A percentile compares a stretch with the other conserved stretches of the same genome.
phyloP scores from a whole-genome alignment of 1,140 invertebrate species.

The Sogatella furcifera region DNA sequence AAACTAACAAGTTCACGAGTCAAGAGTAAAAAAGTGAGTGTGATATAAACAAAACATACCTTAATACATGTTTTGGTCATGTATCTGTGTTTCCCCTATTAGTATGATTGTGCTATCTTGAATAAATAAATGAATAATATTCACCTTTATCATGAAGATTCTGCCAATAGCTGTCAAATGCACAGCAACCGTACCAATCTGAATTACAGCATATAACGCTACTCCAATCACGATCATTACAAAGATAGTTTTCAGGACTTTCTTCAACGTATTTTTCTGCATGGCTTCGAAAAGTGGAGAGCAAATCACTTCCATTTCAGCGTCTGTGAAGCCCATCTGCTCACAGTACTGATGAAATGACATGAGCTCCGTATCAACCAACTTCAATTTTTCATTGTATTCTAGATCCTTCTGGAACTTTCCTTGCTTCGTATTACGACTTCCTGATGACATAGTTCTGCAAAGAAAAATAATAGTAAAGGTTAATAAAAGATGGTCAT shows the following conservation, averaged over 20 bases:
- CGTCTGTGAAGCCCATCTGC: constrained; percentile 50
- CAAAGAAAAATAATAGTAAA: too few species aligned
- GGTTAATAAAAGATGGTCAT: too few species aligned
- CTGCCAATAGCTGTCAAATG: constrained; percentile 47
- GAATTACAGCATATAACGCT: constrained; percentile 34
- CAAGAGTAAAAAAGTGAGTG: too few species aligned
- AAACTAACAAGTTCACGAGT: too few species aligned
- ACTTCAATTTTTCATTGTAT: constrained; percentile 30
- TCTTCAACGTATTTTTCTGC: constrained; percentile 36
- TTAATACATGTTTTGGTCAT: too few species aligned
- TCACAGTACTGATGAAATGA: constrained; percentile 51
- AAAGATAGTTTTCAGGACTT: constrained; percentile 31
- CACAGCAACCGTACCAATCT: constrained; percentile 40
- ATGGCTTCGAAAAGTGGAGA: constrained; percentile 48
- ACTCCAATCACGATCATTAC: constrained; percentile 34
- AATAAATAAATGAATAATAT: neutral
- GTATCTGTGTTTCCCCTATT: too few species aligned
- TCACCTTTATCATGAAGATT: constrained; percentile 46
- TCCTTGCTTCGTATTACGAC: neutral
- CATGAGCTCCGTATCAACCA: constrained; percentile 43
- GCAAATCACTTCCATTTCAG: constrained; percentile 55
- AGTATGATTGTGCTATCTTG: neutral
- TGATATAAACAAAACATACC: too few species aligned
- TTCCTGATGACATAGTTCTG: neutral
- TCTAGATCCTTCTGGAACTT: constrained; percentile 7